Evolutionary conservation across 2,113 vertebrate species (phyloP).

Genomic region (Gyps fulvus): DNA sequence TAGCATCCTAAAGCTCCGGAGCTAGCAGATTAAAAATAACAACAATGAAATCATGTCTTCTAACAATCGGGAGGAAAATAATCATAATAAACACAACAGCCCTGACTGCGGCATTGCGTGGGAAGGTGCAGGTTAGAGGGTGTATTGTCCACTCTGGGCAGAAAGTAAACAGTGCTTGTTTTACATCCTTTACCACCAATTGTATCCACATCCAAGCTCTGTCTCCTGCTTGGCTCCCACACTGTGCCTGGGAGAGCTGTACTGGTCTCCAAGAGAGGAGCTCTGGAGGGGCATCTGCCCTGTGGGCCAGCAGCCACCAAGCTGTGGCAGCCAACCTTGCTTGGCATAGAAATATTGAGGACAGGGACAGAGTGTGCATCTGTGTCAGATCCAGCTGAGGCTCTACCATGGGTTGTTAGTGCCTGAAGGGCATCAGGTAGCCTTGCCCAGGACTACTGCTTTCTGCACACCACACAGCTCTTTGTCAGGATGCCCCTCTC

Average conservation of each 20-base stretch:
- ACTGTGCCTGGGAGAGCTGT: background rate
- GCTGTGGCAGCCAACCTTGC: background rate
- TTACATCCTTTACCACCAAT: background rate
- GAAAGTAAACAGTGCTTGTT: background rate
- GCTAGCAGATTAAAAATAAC: background rate
- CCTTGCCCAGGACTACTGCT: background rate
- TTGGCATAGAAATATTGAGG: background rate
- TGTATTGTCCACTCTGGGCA: background rate
- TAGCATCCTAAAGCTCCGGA: background rate
- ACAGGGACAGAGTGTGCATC: background rate
- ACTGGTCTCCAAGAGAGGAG: background rate
- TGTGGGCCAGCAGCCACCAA: background rate
- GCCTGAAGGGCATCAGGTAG: background rate
- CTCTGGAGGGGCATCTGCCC: rapidly evolving
- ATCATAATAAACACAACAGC: background rate
- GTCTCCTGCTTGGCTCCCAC: background rate
- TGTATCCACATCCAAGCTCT: background rate
- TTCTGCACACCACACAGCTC: background rate
- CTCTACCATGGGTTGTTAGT: background rate
- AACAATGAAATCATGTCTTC: background rate
- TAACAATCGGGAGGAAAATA: background rate
- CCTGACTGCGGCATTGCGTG: rapidly evolving
- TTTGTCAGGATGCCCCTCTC: background rate
- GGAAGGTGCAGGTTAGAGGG: background rate
- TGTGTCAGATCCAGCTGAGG: background rate